phyloP scores from a whole-genome alignment of 2,113 vertebrate genomes.

The Dasyurus viverrinus region DNA sequence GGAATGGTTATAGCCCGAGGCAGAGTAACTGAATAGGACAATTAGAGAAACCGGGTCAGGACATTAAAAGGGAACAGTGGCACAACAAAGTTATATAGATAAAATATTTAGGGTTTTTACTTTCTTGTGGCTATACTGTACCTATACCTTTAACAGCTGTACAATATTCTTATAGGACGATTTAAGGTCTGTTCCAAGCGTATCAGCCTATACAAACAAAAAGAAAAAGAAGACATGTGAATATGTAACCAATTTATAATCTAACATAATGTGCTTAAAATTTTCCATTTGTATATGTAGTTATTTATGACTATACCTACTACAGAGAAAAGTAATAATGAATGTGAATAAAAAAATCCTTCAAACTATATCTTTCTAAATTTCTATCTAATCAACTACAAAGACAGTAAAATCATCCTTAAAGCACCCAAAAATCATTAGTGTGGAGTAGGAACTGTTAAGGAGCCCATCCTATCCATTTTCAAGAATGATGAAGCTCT shows the following conservation, averaged over 20 bases:
- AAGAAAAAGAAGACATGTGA: not conserved
- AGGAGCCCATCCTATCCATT: no score
- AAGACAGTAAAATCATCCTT: conserved; percentile 3
- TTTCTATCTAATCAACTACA: conserved; percentile 34
- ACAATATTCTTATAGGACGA: conserved; percentile 89
- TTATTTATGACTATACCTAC: not conserved
- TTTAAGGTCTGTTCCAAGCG: conserved; percentile 90
- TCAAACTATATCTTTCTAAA: conserved; percentile 25
- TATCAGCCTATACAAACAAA: conserved; percentile 87
- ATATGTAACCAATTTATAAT: not conserved
- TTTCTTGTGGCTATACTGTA: not conserved
- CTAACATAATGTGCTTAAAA: not conserved
- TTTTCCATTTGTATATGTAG: not conserved
- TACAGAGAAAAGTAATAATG: conserved; percentile 32
- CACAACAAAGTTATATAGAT: not conserved
- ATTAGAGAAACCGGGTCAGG: no score
- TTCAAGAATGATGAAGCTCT: no score
- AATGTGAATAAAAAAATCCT: not conserved
- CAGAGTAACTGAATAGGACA: no score
- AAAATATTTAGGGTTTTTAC: not conserved
- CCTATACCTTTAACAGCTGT: conserved; percentile 93
- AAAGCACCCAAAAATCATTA: conserved; percentile 16
- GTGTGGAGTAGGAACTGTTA: no score
- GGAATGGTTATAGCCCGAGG: no score
- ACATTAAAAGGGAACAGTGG: no score